These are phyloP conservation scores for Athrips mouffetella DNA, from an alignment of 2,888 invertebrate species.

Conservation along the genomic window DNA sequence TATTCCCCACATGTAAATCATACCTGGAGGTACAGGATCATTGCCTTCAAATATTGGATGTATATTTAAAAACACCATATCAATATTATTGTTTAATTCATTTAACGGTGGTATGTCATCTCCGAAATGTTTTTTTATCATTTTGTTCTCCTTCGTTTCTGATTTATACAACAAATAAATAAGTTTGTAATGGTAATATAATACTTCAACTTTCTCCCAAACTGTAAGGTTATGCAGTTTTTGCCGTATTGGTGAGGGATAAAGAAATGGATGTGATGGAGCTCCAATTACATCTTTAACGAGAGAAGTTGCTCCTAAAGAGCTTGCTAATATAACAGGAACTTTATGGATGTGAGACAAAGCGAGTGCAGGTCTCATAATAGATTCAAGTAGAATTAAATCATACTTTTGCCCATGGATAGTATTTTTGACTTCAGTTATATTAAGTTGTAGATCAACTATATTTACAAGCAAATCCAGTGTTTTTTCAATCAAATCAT, in stretches of 20 bases:
- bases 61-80: slow-evolving; percentile 54
- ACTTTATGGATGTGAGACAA: slow-evolving; percentile 37
- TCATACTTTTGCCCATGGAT: slow-evolving; percentile 24
- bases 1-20: slow-evolving; percentile 57
- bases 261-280: slow-evolving; percentile 39
- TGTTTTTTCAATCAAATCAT: too few relatives aligned
- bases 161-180: background rate
- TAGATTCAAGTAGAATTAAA: slow-evolving; percentile 40
- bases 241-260: slow-evolving; percentile 28
- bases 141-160: slow-evolving; percentile 16
- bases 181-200: slow-evolving; percentile 26
- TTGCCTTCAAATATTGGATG: slow-evolving; percentile 49
- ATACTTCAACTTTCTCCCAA: slow-evolving; percentile 34
- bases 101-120: slow-evolving; percentile 27
- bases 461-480: background rate
- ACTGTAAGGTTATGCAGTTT: slow-evolving; percentile 34
- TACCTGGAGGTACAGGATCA: slow-evolving; percentile 55
- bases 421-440: background rate
- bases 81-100: slow-evolving; percentile 29
- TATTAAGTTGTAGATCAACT: background rate
- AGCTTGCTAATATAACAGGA: slow-evolving; percentile 44
- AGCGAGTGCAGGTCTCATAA: slow-evolving; percentile 23
- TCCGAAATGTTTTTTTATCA: slow-evolving; percentile 33
- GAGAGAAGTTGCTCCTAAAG: slow-evolving; percentile 28
- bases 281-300: slow-evolving; percentile 36